A percentile compares a stretch with the other conserved stretches of the same genome.
Conservation (phyloP, 2,888 invertebrate genomes). For the Aleiodes alternator region DNA sequence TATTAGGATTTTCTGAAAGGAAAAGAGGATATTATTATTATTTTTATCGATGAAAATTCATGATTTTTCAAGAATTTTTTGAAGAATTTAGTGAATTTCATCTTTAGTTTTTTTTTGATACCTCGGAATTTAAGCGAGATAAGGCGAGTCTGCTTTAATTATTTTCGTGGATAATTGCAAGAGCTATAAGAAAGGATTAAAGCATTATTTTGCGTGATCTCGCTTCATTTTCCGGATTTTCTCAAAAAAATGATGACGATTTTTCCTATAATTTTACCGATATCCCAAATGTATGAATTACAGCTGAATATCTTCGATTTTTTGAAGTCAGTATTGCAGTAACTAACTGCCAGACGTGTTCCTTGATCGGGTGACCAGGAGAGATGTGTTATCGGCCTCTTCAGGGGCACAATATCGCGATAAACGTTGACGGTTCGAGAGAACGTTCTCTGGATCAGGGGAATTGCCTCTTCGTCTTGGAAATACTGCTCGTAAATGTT, state of each 20-base stretch:
- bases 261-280: constrained; percentile 72
- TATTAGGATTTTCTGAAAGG: constrained; percentile 71
- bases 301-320: constrained; percentile 73
- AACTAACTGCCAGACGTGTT: constrained; percentile 81
- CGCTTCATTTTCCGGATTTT: no score
- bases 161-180: no score
- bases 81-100: no score
- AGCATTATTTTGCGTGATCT: no score
- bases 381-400: constrained; percentile 79
- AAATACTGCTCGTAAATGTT: constrained; percentile 89
- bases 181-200: no score
- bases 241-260: background rate
- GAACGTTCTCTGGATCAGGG: constrained; percentile 78
- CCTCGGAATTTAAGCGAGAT: no score
- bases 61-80: no score
- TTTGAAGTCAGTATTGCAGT: constrained; percentile 78
- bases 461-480: constrained; percentile 76
- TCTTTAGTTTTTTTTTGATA: no score
- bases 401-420: constrained; percentile 78
- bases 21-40: background rate
- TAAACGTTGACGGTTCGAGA: constrained; percentile 83
- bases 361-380: constrained; percentile 84
- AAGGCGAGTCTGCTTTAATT: no score
- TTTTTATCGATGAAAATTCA: background rate
- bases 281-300: constrained; percentile 83